phyloP scores from a whole-genome alignment of 2,113 vertebrate species.

The Bubo blakistoni region DNA sequence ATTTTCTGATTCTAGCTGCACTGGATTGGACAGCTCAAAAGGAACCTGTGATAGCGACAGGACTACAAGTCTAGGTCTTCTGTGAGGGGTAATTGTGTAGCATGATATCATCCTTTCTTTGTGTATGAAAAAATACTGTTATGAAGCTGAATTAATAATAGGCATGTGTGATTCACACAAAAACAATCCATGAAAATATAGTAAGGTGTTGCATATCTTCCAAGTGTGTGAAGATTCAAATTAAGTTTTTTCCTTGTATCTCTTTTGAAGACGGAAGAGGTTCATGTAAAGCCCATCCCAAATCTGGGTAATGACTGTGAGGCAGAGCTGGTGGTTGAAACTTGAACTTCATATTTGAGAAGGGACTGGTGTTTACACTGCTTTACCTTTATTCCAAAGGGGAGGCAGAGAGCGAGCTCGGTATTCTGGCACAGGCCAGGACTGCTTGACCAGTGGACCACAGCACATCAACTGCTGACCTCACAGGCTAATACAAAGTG shows the following conservation, averaged over 20 bases:
- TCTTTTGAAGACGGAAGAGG: background rate
- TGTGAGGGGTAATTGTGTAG: background rate
- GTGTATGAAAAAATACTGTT: background rate
- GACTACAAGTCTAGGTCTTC: background rate
- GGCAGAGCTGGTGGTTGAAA: background rate
- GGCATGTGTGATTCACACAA: background rate
- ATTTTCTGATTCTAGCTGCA: background rate
- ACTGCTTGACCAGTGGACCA: background rate
- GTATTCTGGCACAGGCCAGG: background rate
- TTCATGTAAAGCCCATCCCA: background rate
- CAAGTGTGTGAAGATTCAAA: background rate
- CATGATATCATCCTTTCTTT: background rate
- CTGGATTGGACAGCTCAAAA: background rate
- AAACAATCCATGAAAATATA: background rate
- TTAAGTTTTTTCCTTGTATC: background rate
- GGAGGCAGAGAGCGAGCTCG: background rate
- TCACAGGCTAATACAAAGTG: background rate
- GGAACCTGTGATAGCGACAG: background rate
- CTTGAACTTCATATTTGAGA: background rate
- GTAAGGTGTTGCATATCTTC: background rate
- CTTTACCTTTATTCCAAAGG: background rate
- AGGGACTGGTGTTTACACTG: background rate
- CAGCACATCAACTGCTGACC: background rate
- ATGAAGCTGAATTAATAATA: background rate
- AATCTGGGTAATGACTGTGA: background rate